phyloP scores from a whole-genome alignment of 2,888 invertebrate species.

The Habrosyne pyritoides region DNA sequence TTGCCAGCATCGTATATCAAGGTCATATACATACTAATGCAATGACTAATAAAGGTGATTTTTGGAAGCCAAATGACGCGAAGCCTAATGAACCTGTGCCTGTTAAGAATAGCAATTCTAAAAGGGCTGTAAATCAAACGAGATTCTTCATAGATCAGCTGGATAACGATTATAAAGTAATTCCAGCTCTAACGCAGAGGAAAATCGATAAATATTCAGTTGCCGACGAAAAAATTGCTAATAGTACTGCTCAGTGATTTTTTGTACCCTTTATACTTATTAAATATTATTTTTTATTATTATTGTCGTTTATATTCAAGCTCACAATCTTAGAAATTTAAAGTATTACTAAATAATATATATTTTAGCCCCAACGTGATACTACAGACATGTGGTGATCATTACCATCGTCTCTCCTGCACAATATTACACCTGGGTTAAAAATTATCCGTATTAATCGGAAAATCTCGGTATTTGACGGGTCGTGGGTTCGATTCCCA shows the following conservation, averaged over 20 bases:
- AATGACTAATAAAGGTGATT: constrained; percentile 15
- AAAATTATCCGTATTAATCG: too few species aligned
- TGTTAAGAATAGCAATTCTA: constrained; percentile 9
- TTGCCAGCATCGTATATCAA: constrained; percentile 48
- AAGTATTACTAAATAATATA: too few species aligned
- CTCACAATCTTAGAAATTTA: too few species aligned
- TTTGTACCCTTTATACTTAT: not conserved
- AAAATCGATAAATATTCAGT: not conserved
- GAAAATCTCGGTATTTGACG: too few species aligned
- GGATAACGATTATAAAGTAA: constrained; percentile 35
- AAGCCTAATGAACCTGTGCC: constrained; percentile 4
- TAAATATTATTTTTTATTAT: not conserved
- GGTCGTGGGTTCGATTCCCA: too few species aligned
- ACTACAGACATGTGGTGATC: too few species aligned
- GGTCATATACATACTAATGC: constrained; percentile 50
- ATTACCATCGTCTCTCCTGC: too few species aligned
- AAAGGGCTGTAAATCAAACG: constrained; percentile 23
- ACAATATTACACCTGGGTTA: too few species aligned
- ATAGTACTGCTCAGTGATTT: not conserved
- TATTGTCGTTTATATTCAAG: not conserved
- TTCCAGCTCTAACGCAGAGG: constrained; percentile 15
- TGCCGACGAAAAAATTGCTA: not conserved
- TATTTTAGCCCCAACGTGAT: too few species aligned
- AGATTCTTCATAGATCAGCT: constrained; percentile 52
- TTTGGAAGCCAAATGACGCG: constrained; percentile 12